Evolutionary conservation across 1,140 invertebrate species (phyloP).

Genomic region (Scaptodrosophila lebanonensis): DNA sequence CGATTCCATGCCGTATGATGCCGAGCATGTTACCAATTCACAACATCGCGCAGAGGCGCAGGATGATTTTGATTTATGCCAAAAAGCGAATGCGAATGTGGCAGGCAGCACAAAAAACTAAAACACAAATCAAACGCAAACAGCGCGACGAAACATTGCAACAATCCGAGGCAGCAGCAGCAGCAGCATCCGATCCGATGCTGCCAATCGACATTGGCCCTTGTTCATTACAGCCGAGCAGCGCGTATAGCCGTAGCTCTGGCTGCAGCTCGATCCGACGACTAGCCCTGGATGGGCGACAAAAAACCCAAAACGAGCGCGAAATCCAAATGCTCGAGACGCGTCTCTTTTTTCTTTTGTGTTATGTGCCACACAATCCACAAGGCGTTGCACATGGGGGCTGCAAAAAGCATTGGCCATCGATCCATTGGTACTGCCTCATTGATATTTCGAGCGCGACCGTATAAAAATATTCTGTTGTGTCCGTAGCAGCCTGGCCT

Average conservation of each 20-base stretch:
- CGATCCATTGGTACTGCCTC: constrained; percentile 39
- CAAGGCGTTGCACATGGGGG: constrained; percentile 14
- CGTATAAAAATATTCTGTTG: constrained; percentile 77
- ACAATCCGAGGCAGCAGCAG: constrained; percentile 20
- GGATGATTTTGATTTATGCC: constrained; percentile 73
- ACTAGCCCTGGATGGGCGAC: constrained; percentile 3
- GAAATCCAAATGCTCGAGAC: constrained; percentile 61
- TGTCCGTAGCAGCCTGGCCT: constrained; percentile 50
- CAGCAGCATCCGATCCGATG: constrained; percentile 17
- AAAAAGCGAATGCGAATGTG: constrained; percentile 22
- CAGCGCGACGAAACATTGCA: constrained; percentile 74
- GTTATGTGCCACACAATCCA: constrained; percentile 26
- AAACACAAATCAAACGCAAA: constrained; percentile 71
- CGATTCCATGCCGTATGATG: too few relatives aligned
- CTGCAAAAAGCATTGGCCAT: constrained; percentile 52
- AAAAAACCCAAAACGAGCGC: constrained; percentile 55
- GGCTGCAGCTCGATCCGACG: not conserved
- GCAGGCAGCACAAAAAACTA: constrained; percentile 47
- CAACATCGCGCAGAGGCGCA: constrained; percentile 12
- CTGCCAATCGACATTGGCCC: too few relatives aligned
- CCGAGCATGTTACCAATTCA: too few relatives aligned
- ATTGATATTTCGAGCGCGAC: constrained; percentile 77
- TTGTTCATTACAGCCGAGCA: too few relatives aligned
- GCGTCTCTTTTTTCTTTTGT: constrained; percentile 52
- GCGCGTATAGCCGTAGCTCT: constrained; percentile 12